Evolutionary conservation across 1,140 invertebrate species (phyloP).

Genomic region (Chrysoperla carnea): DNA sequence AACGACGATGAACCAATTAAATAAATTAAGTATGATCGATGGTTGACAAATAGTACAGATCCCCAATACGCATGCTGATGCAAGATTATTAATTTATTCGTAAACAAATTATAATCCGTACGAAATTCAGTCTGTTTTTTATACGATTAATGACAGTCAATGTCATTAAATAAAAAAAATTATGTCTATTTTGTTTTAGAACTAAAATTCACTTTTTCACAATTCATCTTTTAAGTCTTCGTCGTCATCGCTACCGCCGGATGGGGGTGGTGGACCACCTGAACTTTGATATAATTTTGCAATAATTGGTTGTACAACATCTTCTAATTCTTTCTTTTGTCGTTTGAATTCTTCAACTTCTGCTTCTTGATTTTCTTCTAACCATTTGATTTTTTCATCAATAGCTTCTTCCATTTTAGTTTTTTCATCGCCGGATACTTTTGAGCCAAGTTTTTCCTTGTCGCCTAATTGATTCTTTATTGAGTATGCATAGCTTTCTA

Average conservation of each 20-base stretch:
- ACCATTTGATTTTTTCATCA: constrained; percentile 95
- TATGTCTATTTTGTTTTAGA: no score
- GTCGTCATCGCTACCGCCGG: constrained; percentile 37
- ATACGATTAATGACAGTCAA: no score
- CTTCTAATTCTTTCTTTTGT: constrained; percentile 94
- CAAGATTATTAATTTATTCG: no score
- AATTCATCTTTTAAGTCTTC: constrained; percentile 77
- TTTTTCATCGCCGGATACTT: constrained; percentile 82
- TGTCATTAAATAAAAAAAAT: no score
- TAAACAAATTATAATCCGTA: no score
- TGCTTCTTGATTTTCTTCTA: constrained; percentile 89
- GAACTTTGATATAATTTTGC: constrained; percentile 87
- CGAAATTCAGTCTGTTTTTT: no score
- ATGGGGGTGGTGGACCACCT: constrained; percentile 54
- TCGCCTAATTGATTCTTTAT: constrained; percentile 95
- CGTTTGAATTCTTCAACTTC: constrained; percentile 89
- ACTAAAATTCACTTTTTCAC: constrained; percentile 30
- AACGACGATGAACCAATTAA: no score
- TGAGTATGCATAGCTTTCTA: constrained; percentile 96
- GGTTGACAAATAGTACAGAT: no score
- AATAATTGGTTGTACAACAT: constrained; percentile 93
- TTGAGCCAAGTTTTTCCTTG: constrained; percentile 95
- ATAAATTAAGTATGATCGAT: no score
- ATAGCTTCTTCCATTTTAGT: constrained; percentile 90
- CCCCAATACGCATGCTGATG: no score